Conservation (phyloP, 2,888 invertebrate species). For the Heliconius erato region DNA sequence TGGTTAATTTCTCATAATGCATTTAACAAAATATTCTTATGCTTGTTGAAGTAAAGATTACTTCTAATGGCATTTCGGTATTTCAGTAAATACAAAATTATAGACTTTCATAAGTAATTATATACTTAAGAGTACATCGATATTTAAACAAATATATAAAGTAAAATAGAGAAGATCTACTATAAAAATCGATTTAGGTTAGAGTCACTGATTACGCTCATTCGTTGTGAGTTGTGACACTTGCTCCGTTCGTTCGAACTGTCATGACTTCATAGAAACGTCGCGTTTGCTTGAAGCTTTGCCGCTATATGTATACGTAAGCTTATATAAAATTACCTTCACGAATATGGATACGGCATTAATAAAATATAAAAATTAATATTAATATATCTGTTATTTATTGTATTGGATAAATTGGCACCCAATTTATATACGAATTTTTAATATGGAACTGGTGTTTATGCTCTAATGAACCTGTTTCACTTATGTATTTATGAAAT, state of each 20-base stretch:
- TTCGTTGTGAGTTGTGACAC: slow-evolving; percentile 43
- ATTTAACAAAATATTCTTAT: not conserved
- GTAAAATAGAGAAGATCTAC: not conserved
- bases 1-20: not conserved
- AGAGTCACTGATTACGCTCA: slow-evolving; percentile 18
- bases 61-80: not conserved
- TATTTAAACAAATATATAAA: not conserved
- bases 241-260: slow-evolving; percentile 29
- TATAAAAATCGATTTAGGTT: slow-evolving; percentile 28
- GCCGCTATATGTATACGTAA: slow-evolving; percentile 1
- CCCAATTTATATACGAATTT: not conserved
- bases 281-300: slow-evolving; percentile 32
- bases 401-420: not conserved
- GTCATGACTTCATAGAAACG: slow-evolving; percentile 46
- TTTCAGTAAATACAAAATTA: not conserved
- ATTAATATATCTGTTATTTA: not conserved
- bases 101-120: not conserved
- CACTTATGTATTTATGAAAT: not conserved
- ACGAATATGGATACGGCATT: slow-evolving; percentile 28
- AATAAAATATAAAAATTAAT: not conserved
- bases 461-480: not conserved
- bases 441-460: not conserved
- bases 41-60: not conserved
- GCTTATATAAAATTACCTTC: slow-evolving; percentile 3
- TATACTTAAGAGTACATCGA: not conserved